Conservation (phyloP, 2,888 invertebrate genomes). For the Drosophila borealis region DNA sequence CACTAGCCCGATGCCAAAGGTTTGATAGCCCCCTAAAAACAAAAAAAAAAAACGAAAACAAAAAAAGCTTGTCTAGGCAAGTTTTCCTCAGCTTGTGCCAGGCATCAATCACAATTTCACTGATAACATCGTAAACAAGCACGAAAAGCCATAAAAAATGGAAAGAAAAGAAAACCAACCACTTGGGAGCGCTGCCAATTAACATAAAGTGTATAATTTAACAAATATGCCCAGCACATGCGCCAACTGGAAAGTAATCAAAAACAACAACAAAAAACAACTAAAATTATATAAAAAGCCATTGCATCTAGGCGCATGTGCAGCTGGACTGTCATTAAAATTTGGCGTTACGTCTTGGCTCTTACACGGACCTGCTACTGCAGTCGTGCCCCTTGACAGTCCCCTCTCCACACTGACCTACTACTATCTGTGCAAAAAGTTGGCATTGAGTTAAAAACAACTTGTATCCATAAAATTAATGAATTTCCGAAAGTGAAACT, state of each 20-base stretch:
- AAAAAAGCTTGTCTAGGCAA: slow-evolving; percentile 3
- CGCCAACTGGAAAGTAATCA: slow-evolving; percentile 24
- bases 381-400: slow-evolving; percentile 1
- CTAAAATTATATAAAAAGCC: slow-evolving; percentile 49
- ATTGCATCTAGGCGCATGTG: slow-evolving; percentile 43
- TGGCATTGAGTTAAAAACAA: slow-evolving; percentile 28
- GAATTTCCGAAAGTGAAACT: slow-evolving; percentile 75
- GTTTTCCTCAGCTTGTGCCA: slow-evolving; percentile 11
- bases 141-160: slow-evolving; percentile 38
- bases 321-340: slow-evolving; percentile 57
- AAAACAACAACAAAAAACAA: slow-evolving; percentile 8
- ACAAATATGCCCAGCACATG: slow-evolving; percentile 39
- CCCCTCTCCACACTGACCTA: neutral
- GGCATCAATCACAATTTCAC: slow-evolving; percentile 63
- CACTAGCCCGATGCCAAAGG: slow-evolving; percentile 30
- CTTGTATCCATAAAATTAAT: slow-evolving; percentile 67
- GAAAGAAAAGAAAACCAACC: slow-evolving; percentile 35
- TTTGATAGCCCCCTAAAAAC: slow-evolving; percentile 34
- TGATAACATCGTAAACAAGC: slow-evolving; percentile 66
- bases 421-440: slow-evolving; percentile 24
- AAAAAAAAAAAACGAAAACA: too few relatives aligned
- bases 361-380: slow-evolving; percentile 42
- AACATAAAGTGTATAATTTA: slow-evolving; percentile 70
- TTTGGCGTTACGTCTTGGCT: slow-evolving; percentile 41
- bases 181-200: slow-evolving; percentile 53